A percentile compares a stretch with the other conserved stretches of the same genome.
Evolutionary conservation across 2,113 vertebrate genomes (phyloP).

Genomic region (Prunella himalayana): DNA sequence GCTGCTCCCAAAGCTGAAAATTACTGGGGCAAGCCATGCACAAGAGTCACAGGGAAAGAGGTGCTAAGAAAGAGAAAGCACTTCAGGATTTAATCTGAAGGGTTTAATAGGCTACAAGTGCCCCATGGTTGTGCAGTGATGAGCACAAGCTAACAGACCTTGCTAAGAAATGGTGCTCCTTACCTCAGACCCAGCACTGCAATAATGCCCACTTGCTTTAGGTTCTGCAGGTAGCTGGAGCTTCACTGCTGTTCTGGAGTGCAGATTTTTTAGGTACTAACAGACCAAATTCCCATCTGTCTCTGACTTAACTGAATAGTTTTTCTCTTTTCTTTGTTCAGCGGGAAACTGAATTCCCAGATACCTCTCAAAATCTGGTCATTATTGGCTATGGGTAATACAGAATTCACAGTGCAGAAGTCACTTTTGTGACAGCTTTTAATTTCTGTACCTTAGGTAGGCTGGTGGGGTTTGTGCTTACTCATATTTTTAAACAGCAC

Average conservation of each 20-base stretch:
- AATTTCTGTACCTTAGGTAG: neutral
- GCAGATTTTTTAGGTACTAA: neutral
- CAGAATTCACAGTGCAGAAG: neutral
- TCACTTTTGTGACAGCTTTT: neutral
- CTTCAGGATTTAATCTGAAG: neutral
- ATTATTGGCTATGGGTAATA: neutral
- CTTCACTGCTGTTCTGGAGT: neutral
- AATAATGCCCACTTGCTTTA: neutral
- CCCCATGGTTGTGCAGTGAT: neutral
- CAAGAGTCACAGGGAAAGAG: neutral
- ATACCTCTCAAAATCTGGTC: neutral
- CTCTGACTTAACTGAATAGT: neutral
- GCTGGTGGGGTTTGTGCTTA: neutral
- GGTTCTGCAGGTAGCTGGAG: neutral
- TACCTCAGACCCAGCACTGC: neutral
- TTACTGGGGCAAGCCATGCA: neutral
- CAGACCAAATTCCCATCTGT: neutral
- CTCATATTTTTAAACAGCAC: neutral
- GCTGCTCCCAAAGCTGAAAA: conserved; percentile 1
- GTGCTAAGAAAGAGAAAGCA: neutral
- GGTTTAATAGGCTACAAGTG: neutral
- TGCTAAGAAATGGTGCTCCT: neutral
- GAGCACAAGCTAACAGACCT: neutral
- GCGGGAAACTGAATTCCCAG: neutral
- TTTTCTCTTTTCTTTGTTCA: neutral